These are phyloP conservation scores for Arizona elegans DNA, from an alignment of 2,113 vertebrate species.

Conservation along the genomic window DNA sequence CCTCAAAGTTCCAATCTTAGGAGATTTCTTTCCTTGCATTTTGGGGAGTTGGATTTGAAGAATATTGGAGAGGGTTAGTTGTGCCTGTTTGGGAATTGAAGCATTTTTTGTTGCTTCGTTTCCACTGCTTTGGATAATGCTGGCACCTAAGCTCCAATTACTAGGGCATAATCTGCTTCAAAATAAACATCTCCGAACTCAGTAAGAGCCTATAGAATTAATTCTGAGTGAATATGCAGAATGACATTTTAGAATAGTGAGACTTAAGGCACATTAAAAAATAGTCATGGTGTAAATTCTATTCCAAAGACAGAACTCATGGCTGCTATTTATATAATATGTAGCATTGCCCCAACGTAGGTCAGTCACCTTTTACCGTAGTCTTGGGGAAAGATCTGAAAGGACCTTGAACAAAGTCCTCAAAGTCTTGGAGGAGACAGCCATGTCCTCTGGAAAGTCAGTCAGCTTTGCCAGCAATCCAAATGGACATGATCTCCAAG, in stretches of 20 bases:
- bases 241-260: background rate
- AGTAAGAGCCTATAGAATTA: background rate
- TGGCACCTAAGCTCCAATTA: background rate
- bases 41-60: background rate
- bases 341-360: background rate
- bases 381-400: background rate
- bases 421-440: background rate
- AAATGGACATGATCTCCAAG: background rate
- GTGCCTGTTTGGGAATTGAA: background rate
- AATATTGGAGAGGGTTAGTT: background rate
- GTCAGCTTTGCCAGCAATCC: background rate
- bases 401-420: background rate
- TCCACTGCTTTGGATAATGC: background rate
- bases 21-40: background rate
- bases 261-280: background rate
- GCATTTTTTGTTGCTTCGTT: background rate
- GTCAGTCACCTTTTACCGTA: background rate
- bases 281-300: background rate
- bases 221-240: background rate
- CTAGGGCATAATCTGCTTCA: background rate
- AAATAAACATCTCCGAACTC: background rate
- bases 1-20: background rate
- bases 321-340: background rate
- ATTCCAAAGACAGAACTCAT: background rate
- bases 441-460: background rate